Evolutionary conservation across 1,140 invertebrate genomes (phyloP).

Genomic region (Macrobrachium nipponense): DNA sequence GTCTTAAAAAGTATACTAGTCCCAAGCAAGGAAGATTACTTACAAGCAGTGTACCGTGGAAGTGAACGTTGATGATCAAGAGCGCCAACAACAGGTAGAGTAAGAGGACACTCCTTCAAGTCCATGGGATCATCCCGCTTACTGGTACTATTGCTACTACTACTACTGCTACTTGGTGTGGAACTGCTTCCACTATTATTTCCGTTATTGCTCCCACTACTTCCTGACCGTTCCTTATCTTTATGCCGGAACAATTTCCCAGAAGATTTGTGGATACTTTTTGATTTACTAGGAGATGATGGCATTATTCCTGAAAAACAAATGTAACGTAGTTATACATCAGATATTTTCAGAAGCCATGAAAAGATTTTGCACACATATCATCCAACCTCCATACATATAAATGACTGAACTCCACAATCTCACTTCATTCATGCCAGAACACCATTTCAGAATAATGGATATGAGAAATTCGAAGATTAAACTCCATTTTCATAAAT

Average conservation of each 20-base stretch:
- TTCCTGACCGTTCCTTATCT: constrained; percentile 58
- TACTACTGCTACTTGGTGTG: constrained; percentile 32
- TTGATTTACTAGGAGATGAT: constrained; percentile 59
- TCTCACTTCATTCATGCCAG: too few species aligned
- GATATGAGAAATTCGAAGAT: too few species aligned
- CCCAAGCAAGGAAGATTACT: constrained; percentile 35
- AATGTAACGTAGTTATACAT: not conserved
- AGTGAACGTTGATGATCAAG: constrained; percentile 67
- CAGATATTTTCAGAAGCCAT: not conserved
- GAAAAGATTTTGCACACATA: not conserved
- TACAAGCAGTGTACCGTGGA: constrained; percentile 68
- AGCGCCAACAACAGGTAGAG: constrained; percentile 69
- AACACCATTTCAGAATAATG: too few species aligned
- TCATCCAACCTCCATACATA: not conserved
- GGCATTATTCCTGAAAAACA: constrained; percentile 55
- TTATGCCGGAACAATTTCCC: constrained; percentile 60
- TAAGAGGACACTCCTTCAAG: constrained; percentile 69
- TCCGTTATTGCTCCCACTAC: constrained; percentile 40
- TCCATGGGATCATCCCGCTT: constrained; percentile 59
- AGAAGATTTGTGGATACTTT: constrained; percentile 60
- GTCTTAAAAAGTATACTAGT: not conserved
- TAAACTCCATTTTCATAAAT: too few species aligned
- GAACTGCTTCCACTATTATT: constrained; percentile 23
- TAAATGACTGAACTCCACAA: too few species aligned
- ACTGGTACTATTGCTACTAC: constrained; percentile 31